Percentiles rank a stretch among this genome's conserved stretches.
phyloP scores from a whole-genome alignment of 2,797 vertebrate genomes.

The Telmatherina bonti region DNA sequence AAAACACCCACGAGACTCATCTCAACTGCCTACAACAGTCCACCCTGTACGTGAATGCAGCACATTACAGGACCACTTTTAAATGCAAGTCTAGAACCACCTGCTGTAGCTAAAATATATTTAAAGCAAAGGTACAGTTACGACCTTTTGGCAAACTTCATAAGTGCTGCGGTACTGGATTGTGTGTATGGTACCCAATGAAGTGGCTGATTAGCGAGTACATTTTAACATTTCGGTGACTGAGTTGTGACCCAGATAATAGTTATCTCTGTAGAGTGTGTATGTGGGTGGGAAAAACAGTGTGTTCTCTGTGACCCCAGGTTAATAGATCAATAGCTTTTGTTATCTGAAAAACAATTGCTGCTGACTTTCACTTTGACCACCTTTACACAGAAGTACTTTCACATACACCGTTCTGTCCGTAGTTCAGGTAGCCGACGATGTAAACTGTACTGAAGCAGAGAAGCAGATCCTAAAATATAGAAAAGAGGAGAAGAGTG shows the following conservation, averaged over 20 bases:
- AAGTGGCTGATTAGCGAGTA: background rate
- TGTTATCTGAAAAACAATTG: conserved; percentile 67
- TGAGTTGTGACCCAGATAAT: conserved; percentile 31
- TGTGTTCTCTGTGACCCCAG: conserved; percentile 53
- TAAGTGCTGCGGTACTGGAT: background rate
- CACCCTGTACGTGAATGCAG: background rate
- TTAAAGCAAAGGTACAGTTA: background rate
- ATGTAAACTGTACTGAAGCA: conserved; percentile 21
- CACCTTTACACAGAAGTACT: conserved; percentile 3
- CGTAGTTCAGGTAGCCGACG: conserved; percentile 36
- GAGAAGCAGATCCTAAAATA: conserved; percentile 34
- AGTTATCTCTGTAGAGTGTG: conserved; percentile 13
- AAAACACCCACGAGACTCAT: conserved; percentile 11
- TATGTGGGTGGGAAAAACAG: conserved; percentile 2
- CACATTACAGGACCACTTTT: background rate
- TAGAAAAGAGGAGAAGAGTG: conserved; percentile 10
- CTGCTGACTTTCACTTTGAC: conserved; percentile 53
- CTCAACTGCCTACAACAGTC: background rate
- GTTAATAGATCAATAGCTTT: conserved; percentile 69
- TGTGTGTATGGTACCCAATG: background rate
- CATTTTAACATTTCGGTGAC: conserved; percentile 31
- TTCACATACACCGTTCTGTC: conserved; percentile 5
- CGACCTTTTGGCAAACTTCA: background rate
- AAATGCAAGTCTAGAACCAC: background rate
- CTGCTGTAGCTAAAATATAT: no score